Percentiles rank a stretch among this genome's conserved stretches.
Conservation (phyloP, 2,113 vertebrate genomes). For the Grantiella picta region DNA sequence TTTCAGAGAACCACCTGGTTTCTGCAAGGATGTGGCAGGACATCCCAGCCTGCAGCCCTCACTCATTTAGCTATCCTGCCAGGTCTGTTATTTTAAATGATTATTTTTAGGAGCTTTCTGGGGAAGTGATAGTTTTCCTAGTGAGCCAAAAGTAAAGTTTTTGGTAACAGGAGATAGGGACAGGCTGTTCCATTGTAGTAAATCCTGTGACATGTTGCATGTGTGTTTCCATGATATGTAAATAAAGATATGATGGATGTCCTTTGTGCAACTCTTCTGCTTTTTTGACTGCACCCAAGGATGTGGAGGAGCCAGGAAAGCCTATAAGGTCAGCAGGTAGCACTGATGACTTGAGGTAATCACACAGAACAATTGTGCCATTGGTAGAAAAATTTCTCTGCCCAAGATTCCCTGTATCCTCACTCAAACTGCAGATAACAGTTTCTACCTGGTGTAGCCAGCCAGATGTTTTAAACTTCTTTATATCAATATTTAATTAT, state of each 20-base stretch:
- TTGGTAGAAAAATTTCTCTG: not conserved
- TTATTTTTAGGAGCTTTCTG: constrained; percentile 45
- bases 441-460: not conserved
- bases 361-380: not conserved
- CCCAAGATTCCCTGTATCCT: not conserved
- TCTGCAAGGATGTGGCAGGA: not conserved
- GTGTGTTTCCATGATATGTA: constrained; percentile 60
- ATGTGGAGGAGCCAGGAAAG: not conserved
- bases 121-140: constrained; percentile 45
- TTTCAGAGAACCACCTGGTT: not conserved
- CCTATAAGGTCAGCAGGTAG: not conserved
- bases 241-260: constrained; percentile 70
- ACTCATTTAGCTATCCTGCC: not conserved
- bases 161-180: constrained; percentile 8
- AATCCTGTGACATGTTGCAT: constrained; percentile 61
- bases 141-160: not conserved
- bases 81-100: constrained; percentile 31
- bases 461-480: not conserved
- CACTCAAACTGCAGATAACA: not conserved
- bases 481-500: not conserved
- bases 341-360: not conserved
- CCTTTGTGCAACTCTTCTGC: not conserved
- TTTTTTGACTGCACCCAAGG: not conserved
- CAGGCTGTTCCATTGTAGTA: not conserved
- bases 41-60: constrained; percentile 4